A percentile compares a stretch with the other conserved stretches of the same genome.
These are phyloP conservation scores for Acropora yongei DNA, from an alignment of 64 coral and sea anemone genomes.

Conservation along the genomic window DNA sequence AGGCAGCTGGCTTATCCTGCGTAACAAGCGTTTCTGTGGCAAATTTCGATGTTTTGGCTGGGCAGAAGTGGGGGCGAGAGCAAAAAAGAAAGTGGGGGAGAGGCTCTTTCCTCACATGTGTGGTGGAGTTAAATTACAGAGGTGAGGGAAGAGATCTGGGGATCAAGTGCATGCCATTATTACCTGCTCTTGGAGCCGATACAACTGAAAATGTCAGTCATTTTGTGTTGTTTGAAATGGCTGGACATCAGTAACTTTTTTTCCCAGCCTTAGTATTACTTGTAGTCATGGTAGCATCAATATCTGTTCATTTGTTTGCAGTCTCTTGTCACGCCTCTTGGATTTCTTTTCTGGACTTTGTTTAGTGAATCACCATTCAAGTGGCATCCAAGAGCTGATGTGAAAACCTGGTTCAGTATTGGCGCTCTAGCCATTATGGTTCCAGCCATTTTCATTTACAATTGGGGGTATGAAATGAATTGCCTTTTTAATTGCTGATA, in stretches of 20 bases:
- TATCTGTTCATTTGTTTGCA: background rate
- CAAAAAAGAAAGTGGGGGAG: no score
- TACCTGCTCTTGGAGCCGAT: no score
- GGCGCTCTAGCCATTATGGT: conserved; percentile 81
- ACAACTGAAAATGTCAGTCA: no score
- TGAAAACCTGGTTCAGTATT: conserved; percentile 91
- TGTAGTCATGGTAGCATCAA: background rate
- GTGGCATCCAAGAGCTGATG: conserved; percentile 72
- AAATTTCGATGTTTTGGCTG: no score
- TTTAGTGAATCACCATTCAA: conserved; percentile 82
- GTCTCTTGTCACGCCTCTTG: conserved; percentile 91
- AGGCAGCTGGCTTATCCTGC: background rate
- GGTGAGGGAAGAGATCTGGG: no score
- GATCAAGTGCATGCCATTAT: no score
- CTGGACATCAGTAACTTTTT: no score
- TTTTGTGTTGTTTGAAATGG: no score
- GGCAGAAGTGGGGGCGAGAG: no score
- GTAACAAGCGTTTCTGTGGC: no score
- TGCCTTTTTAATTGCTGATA: background rate
- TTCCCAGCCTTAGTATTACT: background rate
- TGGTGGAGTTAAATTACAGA: no score
- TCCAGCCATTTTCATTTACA: conserved; percentile 93
- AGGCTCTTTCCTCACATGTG: no score
- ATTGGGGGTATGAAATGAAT: conserved; percentile 73
- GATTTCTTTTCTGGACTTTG: conserved; percentile 96